A percentile compares a stretch with the other conserved stretches of the same genome.
Conservation (phyloP, 2,113 vertebrate genomes). For the Dissostichus mawsoni region DNA sequence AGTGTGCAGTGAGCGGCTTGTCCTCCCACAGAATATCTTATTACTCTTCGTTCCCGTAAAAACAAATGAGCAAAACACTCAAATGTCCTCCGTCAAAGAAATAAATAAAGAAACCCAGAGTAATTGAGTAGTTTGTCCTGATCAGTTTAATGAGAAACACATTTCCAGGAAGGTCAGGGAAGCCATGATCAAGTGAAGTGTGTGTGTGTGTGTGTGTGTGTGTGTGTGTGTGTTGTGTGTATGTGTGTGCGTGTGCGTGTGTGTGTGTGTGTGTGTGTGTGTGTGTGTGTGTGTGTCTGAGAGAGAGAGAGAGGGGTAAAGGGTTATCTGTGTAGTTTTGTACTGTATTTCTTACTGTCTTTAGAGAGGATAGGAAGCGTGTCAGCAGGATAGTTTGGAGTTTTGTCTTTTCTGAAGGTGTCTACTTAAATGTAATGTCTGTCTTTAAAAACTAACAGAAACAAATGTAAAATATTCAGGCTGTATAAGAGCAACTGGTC, state of each 20-base stretch:
- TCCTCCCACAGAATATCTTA: constrained; percentile 45
- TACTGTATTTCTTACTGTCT: too few species aligned
- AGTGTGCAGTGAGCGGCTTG: constrained; percentile 12
- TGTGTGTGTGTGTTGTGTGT: too few species aligned
- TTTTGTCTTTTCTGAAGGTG: background rate
- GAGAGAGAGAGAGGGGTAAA: background rate
- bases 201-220: background rate
- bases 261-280: too few species aligned
- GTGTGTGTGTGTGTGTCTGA: background rate
- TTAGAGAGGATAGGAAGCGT: too few species aligned
- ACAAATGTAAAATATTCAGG: too few species aligned
- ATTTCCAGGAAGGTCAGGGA: constrained; percentile 21
- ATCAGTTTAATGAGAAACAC: constrained; percentile 37
- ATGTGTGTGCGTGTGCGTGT: too few species aligned
- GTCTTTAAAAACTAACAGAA: too few species aligned
- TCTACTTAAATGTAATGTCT: too few species aligned
- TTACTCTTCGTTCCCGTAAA: constrained; percentile 20
- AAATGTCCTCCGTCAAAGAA: background rate
- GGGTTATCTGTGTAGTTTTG: too few species aligned
- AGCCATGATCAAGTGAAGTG: background rate
- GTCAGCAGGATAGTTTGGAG: background rate
- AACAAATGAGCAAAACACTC: constrained; percentile 14
- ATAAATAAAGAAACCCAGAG: background rate
- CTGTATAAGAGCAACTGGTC: too few species aligned
- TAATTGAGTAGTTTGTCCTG: constrained; percentile 27